Evolutionary conservation across 2,888 invertebrate species (phyloP).

Genomic region (Poecilobothrus nobilitatus): DNA sequence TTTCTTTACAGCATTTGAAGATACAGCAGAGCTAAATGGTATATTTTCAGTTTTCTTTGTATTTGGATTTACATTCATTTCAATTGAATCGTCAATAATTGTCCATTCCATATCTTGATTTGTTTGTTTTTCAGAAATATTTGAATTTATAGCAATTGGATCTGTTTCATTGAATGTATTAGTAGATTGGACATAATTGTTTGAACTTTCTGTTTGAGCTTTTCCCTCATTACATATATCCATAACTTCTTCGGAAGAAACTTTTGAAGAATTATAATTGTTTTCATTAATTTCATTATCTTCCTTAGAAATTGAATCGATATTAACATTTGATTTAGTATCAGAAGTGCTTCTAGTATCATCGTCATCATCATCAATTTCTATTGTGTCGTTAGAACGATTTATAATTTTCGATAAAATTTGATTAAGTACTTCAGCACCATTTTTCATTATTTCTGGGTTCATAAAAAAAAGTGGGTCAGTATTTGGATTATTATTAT

Average conservation of each 20-base stretch:
- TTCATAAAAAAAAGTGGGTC: neutral
- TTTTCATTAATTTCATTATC: too few species aligned
- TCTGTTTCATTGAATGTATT: too few species aligned
- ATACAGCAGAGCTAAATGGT: neutral
- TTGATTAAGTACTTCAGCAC: neutral
- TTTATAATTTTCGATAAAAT: neutral
- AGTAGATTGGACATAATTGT: too few species aligned
- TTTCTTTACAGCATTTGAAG: neutral
- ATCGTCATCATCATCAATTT: neutral
- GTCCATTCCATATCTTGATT: conserved; percentile 3
- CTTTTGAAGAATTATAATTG: neutral
- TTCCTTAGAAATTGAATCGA: too few species aligned
- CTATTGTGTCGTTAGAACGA: neutral
- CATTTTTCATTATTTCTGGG: neutral
- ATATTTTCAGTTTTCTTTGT: neutral
- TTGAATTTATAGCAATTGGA: too few species aligned
- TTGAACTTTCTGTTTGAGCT: too few species aligned
- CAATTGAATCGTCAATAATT: neutral
- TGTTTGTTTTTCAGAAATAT: too few species aligned
- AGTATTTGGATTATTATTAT: neutral
- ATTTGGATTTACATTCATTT: neutral
- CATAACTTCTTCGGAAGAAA: neutral
- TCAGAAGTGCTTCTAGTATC: neutral
- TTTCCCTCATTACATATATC: neutral
- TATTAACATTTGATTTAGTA: neutral